Base-by-base conservation (phyloP, 2,797 vertebrate genomes). In the Bucorvus abyssinicus region DNA sequence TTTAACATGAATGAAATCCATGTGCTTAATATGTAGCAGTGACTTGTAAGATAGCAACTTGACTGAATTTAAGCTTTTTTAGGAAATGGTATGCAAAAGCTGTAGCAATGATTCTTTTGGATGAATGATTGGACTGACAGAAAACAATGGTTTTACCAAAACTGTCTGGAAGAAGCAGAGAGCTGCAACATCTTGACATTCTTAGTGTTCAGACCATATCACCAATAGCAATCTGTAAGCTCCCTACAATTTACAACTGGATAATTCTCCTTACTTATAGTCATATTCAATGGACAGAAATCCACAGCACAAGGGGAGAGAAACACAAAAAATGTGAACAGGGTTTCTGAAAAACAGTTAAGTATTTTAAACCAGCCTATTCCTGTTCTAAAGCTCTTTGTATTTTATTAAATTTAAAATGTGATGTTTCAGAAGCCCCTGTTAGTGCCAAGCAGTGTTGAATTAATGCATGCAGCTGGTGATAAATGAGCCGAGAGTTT, bases 401-500 rank as follows among this genome's bases (percentile, higher is more conserved):
- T 89, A 84, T 81, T 96, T 87, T 94, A 85, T 94, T 92, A 96
- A 74, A 94, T 93, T 95, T 82, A 89, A 96, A 95, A 95, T 87
- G 82, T 91, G 42, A 94, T 95, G 78, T 89, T 95, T 89, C 80
- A 93, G 79, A 94, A 85, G 83, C 68, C 89, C 32, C 73, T 57
- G 49, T 94, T 94, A 82, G 95, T 94, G 97, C 95, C 92, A 96
- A 97, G 53, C 68, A 95, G 87, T 64, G 53, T 78, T 93, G 94
- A 96, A 96, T 95, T 94, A 97, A 96, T 93, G 80, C 83, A 90
- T 95, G 93, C 93, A 97, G 93, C 91, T 97, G 95, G 89, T 95
- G 95, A 98, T 95, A 96, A 97, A 97, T 93, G 88, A 95, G 88
- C 93, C 52, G 61, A 93, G 91, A 92, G 84, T 90, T 96, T 95